Conservation (phyloP, 2,888 invertebrate genomes). For the Acrocyrtus sp. region DNA sequence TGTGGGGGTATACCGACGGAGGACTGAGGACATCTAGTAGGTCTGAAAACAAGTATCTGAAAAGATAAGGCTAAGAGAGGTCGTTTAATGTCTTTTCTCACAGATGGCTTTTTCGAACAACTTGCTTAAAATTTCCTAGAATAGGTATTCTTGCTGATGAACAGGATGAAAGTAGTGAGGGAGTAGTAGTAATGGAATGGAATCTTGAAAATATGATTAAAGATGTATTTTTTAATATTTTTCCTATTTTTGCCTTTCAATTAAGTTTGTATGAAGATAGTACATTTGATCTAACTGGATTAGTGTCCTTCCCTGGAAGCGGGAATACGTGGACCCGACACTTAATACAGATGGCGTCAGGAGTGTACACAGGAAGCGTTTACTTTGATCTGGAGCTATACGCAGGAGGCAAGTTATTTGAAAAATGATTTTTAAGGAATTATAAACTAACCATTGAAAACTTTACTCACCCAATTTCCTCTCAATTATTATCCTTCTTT, state of each 20-base stretch:
- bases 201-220: too few species aligned
- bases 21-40: too few species aligned
- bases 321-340: conserved; percentile 66
- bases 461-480: background rate
- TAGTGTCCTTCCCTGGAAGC: conserved; percentile 65
- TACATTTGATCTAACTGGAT: conserved; percentile 60
- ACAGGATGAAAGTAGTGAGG: too few species aligned
- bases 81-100: too few species aligned
- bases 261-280: conserved; percentile 45
- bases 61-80: too few species aligned
- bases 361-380: conserved; percentile 65
- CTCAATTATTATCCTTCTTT: background rate
- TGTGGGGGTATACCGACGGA: too few species aligned
- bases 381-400: conserved; percentile 64
- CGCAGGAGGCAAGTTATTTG: conserved; percentile 57
- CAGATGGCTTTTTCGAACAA: too few species aligned
- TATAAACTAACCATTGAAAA: conserved; percentile 1
- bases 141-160: too few species aligned
- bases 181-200: too few species aligned
- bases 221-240: too few species aligned
- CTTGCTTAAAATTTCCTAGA: too few species aligned
- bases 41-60: too few species aligned
- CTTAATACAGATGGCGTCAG: conserved; percentile 65
- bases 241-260: background rate
- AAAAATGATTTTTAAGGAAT: background rate